These are phyloP conservation scores for Paragorgia papillata DNA, from an alignment of 92 coral and sea anemone species.

Conservation along the genomic window DNA sequence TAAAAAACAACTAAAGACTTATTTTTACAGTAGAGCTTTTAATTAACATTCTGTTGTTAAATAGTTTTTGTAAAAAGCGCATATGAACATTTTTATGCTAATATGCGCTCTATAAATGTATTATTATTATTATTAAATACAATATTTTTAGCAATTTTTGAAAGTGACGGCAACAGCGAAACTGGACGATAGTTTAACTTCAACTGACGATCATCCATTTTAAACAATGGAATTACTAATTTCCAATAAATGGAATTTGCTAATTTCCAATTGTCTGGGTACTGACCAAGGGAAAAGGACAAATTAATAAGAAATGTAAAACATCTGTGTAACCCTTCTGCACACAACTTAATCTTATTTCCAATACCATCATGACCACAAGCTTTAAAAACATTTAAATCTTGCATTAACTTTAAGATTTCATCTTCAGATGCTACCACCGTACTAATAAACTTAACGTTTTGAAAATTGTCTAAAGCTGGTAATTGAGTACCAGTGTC, in stretches of 20 bases:
- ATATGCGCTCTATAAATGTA: too few relatives aligned
- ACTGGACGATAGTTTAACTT: conserved; percentile 41
- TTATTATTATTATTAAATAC: too few relatives aligned
- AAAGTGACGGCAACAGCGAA: conserved; percentile 32
- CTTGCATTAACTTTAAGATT: not conserved
- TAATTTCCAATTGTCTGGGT: conserved; percentile 42
- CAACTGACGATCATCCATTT: conserved; percentile 40
- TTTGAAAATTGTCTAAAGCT: too few relatives aligned
- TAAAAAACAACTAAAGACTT: too few relatives aligned
- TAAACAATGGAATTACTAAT: conserved; percentile 44
- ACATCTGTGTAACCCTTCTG: conserved; percentile 31
- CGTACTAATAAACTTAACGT: too few relatives aligned
- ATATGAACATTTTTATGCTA: too few relatives aligned
- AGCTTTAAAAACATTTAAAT: conserved; percentile 31
- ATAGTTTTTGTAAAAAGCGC: too few relatives aligned
- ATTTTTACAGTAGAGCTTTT: too few relatives aligned
- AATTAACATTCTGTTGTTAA: too few relatives aligned
- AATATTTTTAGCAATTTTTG: conserved; percentile 21
- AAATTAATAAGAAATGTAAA: conserved; percentile 38
- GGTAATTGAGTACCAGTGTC: too few relatives aligned
- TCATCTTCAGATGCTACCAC: not conserved
- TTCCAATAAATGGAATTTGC: too few relatives aligned
- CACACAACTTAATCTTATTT: conserved; percentile 42
- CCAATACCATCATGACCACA: conserved; percentile 53
- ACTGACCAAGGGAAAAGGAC: conserved; percentile 44